Evolutionary conservation across 2,888 invertebrate species (phyloP), one percentile per base, ranked within the genome.

Genomic region (Strigamia crassipes): DNA sequence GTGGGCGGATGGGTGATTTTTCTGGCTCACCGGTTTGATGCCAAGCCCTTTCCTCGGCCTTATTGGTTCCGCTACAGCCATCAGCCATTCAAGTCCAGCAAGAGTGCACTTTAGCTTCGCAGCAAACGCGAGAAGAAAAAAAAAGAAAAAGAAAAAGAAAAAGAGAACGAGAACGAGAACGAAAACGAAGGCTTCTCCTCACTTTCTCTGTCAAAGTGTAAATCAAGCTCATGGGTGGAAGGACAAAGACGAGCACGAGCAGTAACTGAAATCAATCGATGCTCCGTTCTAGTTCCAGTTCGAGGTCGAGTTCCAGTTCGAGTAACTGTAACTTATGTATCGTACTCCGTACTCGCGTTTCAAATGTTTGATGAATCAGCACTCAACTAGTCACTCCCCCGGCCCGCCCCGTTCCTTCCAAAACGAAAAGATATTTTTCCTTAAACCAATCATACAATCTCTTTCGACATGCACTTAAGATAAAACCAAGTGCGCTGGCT

Each of bases 141-240:
- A 18, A 3, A n/a, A n/a, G 61, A 66, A 21, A 12, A 66, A 21
- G 21, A 18, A 66, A 9, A n/a, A n/a, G 61, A 66, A 21, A 51
- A 66, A 21, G 21, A 66, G 61, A 10, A n/a, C n/a, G n/a, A n/a
- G n/a, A n/a, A n/a, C n/a, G n/a, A n/a, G n/a, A n/a, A n/a, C n/a
- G n/a, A n/a, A n/a, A n/a, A n/a, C n/a, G n/a, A n/a, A 18, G 61
- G n/a, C 51, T 15, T 18, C 21, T n/a, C 8, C 61, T 66, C 61
- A 66, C 61, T 66, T 66, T 66, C 61, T 18, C 61, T 66, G 61
- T 66, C 61, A 66, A 66, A 66, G 61, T 66, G 61, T 66, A 66
- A 66, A 66, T 66, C 61, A 66, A 12, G 18, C 61, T 18, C 61
- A 23, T 12, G 61, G 61, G 21, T 23, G 61, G 61, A 21, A 66